These are phyloP conservation scores for Craseonycteris thonglongyai DNA, from an alignment of 2,113 vertebrate genomes.

Conservation along the genomic window DNA sequence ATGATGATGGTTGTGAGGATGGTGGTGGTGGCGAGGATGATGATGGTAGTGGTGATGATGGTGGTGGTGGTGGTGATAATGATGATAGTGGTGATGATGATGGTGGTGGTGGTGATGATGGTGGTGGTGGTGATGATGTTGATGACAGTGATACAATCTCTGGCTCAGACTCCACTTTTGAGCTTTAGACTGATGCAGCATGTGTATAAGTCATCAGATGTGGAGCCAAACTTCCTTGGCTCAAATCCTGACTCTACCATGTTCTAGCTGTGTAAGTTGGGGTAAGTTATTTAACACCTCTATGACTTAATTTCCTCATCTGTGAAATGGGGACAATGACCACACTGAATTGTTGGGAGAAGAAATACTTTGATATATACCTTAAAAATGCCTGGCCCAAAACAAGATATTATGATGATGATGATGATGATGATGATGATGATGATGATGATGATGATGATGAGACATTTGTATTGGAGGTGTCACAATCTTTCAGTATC, in stretches of 20 bases:
- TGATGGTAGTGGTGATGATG: neutral
- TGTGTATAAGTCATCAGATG: neutral
- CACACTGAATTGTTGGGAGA: neutral
- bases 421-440: no score
- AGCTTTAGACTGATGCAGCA: neutral
- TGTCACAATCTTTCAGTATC: neutral
- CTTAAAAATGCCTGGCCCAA: neutral
- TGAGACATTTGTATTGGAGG: neutral
- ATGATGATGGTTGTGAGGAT: accelerated
- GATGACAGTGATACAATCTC: neutral
- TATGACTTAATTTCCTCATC: neutral
- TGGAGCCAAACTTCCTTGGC: neutral
- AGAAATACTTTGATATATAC: neutral
- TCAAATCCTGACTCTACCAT: neutral
- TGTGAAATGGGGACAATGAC: neutral
- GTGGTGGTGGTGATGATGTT: neutral
- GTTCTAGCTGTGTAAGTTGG: neutral
- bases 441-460: no score
- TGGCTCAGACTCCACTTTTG: neutral
- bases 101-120: neutral
- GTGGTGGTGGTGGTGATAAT: neutral
- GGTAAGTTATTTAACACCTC: neutral
- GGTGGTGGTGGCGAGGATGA: neutral
- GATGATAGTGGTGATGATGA: neutral
- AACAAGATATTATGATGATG: no score